Evolutionary conservation across 2,797 vertebrate species (phyloP).

Genomic region (Lepus townsendii): DNA sequence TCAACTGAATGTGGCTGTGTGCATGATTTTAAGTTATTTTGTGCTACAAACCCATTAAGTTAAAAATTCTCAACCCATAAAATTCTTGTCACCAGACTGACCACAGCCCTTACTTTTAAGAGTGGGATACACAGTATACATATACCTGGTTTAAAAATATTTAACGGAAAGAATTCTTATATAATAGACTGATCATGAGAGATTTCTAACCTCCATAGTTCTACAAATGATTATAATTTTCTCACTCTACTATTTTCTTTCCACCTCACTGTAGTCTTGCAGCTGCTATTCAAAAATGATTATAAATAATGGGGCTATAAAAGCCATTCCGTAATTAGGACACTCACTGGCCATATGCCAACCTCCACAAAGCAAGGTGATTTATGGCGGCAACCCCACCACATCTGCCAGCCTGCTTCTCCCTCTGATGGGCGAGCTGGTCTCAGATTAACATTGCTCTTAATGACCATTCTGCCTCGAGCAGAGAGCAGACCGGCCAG

Average conservation of each 20-base stretch:
- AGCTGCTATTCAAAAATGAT: conserved; percentile 88
- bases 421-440: conserved; percentile 78
- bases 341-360: conserved; percentile 89
- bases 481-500: neutral
- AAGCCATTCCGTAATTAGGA: conserved; percentile 88
- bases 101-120: neutral
- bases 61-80: conserved; percentile 1
- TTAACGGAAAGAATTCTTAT: conserved; percentile 62
- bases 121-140: too few relatives aligned
- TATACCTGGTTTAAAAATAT: neutral
- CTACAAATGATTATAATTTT: conserved; percentile 80
- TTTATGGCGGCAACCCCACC: conserved; percentile 85
- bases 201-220: conserved; percentile 82
- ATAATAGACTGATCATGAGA: conserved; percentile 69
- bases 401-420: conserved; percentile 87
- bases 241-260: conserved; percentile 74
- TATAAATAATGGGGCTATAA: conserved; percentile 89
- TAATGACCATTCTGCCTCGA: conserved; percentile 79
- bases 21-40: neutral
- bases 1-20: neutral
- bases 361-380: conserved; percentile 86
- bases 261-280: conserved; percentile 82
- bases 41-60: neutral
- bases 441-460: conserved; percentile 77
- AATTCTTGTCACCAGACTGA: neutral